Evolutionary conservation across 2,113 vertebrate genomes (phyloP), one percentile per base, ranked within the genome.

Genomic region (Istiophorus platypterus): DNA sequence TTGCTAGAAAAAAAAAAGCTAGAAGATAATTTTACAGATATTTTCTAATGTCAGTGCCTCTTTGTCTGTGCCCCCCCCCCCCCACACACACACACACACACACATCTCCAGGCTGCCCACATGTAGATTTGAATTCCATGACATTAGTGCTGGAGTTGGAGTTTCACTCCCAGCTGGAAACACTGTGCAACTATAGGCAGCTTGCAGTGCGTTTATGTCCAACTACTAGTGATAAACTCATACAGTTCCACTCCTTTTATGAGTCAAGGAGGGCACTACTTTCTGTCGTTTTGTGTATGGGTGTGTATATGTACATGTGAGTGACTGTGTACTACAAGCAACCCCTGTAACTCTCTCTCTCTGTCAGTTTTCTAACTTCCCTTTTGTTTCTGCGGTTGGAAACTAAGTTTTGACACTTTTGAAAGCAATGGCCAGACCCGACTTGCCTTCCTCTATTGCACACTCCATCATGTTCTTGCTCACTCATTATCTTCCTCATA

Each of bases 361-460:
- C 77, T 93, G 89, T 93, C 90, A 67, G 91, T 94, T 95, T 87
- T 91, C 83, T 92, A 86, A 95, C 95, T 95, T 96, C 95, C 94
- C 93, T 93, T 95, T 93, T 95, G 91, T 92, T 81, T 61, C 74
- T 96, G 95, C 92, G 95, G 95, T 95, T 95, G 95, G 95, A 96
- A 95, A 96, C 94, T 80, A 92, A 87, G 91, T 95, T 95, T 96
- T 96, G 94, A 95, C 94, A 95, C 94, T 92, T 93, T 91, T 93
- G 90, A 95, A 94, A 95, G 90, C 88, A 91, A 82, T 95, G 95
- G 92, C 94, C 95, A 94, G 93, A 95, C 84, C 91, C 70, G 70
- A 67, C 73, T 85, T 47, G 71, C 73, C 93, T 95, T 95, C 93
- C 94, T 94, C 92, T 93, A 78, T 92, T 90, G 78, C 89, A 79